Conservation (phyloP, 2,888 invertebrate genomes). For the Cephus spinipes region DNA sequence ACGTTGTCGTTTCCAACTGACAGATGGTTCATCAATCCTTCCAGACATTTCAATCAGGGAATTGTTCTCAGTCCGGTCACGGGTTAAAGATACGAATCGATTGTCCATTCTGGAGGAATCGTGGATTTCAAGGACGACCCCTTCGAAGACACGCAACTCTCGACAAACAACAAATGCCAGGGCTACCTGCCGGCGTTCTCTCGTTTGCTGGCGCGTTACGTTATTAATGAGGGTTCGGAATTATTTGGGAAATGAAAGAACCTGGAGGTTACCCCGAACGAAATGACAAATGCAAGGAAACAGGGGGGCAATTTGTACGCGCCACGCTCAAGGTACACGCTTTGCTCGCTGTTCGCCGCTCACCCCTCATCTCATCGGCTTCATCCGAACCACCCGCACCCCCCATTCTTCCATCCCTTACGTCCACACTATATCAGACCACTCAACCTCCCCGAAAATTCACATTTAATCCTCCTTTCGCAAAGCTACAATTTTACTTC, state of each 20-base stretch:
- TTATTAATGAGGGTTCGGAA: conserved; percentile 62
- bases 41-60: conserved; percentile 57
- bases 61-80: conserved; percentile 42
- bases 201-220: conserved; percentile 52
- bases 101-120: conserved; percentile 44
- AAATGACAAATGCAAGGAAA: conserved; percentile 62
- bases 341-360: not conserved
- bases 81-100: conserved; percentile 57
- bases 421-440: not conserved
- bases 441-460: not conserved
- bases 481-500: not conserved
- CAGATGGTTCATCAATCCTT: conserved; percentile 48
- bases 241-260: conserved; percentile 61
- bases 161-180: conserved; percentile 33
- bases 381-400: conserved; percentile 1
- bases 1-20: conserved; percentile 39
- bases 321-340: conserved; percentile 39
- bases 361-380: conserved; percentile 5
- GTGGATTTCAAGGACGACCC: conserved; percentile 42
- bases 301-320: conserved; percentile 58
- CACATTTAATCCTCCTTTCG: not conserved
- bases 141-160: conserved; percentile 36
- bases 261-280: conserved; percentile 45
- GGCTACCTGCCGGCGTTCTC: conserved; percentile 45
- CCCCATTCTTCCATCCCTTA: not conserved